phyloP scores from a whole-genome alignment of 2,797 vertebrate genomes.

The Channallabes apus region DNA sequence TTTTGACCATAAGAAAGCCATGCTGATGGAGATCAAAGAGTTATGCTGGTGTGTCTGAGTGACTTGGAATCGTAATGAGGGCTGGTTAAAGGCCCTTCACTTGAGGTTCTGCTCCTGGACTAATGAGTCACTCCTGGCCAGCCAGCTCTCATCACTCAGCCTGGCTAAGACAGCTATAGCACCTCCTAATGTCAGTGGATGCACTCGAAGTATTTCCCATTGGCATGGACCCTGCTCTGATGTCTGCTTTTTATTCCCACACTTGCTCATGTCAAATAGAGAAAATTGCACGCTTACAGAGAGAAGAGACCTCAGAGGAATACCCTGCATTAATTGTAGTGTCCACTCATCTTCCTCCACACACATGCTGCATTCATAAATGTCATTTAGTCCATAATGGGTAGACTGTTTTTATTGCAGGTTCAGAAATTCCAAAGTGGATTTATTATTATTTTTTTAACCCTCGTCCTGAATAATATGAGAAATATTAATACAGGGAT shows the following conservation, averaged over 20 bases:
- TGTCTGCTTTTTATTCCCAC: constrained; percentile 24
- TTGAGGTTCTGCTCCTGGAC: constrained; percentile 31
- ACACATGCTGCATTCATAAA: constrained; percentile 10
- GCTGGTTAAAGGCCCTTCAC: constrained; percentile 48
- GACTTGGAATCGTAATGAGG: constrained; percentile 55
- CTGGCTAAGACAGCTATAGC: constrained; percentile 19
- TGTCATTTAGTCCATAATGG: constrained; percentile 35
- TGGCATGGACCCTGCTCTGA: constrained; percentile 11
- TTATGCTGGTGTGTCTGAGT: constrained; percentile 24
- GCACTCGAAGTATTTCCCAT: constrained; percentile 6
- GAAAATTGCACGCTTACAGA: constrained; percentile 1
- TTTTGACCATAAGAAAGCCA: constrained; percentile 21
- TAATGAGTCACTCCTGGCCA: constrained; percentile 47
- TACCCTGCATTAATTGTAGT: constrained; percentile 32
- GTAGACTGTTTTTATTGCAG: not conserved
- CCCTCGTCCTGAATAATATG: not conserved
- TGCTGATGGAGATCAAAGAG: constrained; percentile 42
- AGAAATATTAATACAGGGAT: constrained; percentile 8
- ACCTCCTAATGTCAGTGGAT: constrained; percentile 48
- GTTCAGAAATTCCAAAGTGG: not conserved
- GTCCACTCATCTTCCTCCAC: not conserved
- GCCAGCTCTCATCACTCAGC: constrained; percentile 42
- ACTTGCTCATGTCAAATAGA: constrained; percentile 26
- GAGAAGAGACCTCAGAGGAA: constrained; percentile 5
- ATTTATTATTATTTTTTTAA: constrained; percentile 8